phyloP scores from a whole-genome alignment of 2,113 vertebrate species.

The Cathartes aura region DNA sequence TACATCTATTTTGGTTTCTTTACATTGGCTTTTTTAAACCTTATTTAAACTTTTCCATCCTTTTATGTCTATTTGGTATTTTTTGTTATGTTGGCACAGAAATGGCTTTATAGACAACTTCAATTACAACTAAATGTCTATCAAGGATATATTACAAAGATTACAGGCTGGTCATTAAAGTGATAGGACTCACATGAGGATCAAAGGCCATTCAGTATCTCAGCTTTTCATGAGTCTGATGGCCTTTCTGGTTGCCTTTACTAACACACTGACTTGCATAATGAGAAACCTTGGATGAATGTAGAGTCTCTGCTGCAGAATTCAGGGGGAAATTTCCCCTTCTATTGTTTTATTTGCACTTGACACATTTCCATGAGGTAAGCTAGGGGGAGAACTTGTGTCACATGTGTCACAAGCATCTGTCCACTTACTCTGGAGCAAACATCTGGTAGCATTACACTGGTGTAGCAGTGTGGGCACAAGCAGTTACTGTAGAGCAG shows the following conservation, averaged over 20 bases:
- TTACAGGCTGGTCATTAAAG: background rate
- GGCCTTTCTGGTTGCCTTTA: background rate
- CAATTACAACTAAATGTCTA: background rate
- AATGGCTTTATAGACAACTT: background rate
- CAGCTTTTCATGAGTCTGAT: background rate
- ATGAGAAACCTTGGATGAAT: background rate
- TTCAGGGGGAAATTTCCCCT: background rate
- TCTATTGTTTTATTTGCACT: background rate
- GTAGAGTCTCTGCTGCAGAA: background rate
- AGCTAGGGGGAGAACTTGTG: background rate
- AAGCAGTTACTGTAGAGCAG: background rate
- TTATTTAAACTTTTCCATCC: background rate
- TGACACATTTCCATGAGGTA: background rate
- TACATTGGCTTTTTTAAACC: background rate
- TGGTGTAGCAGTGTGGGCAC: background rate
- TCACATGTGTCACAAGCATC: background rate
- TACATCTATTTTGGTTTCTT: background rate
- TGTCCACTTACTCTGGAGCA: background rate
- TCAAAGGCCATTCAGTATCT: background rate
- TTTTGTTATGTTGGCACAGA: background rate
- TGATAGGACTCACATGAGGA: background rate
- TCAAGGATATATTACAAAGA: background rate
- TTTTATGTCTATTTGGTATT: background rate
- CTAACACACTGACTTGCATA: background rate
- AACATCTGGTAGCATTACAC: fast-evolving